These are phyloP conservation scores for Scaptomyza caliginosa DNA, from an alignment of 2,888 invertebrate genomes.

Conservation along the genomic window DNA sequence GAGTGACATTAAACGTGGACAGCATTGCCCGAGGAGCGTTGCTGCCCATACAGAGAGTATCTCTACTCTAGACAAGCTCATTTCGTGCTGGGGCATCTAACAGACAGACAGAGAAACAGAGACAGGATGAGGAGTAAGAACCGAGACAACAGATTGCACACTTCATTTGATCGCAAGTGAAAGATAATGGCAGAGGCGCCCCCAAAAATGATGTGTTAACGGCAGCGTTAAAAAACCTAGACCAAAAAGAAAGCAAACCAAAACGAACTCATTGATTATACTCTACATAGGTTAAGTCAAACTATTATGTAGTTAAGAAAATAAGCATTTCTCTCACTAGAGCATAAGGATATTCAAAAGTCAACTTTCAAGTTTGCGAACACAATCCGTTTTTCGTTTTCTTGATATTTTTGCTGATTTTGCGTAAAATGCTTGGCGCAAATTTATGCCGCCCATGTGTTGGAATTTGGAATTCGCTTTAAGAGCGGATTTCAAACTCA, in stretches of 20 bases:
- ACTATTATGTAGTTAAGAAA: no score
- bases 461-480: constrained; percentile 72
- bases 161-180: constrained; percentile 80
- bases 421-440: constrained; percentile 62
- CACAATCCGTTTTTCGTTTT: constrained; percentile 6
- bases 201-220: constrained; percentile 75
- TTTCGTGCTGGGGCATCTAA: constrained; percentile 52
- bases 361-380: background rate
- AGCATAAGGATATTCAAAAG: constrained; percentile 32
- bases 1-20: constrained; percentile 80
- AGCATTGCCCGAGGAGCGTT: constrained; percentile 30
- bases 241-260: constrained; percentile 3
- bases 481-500: constrained; percentile 44
- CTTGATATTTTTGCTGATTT: constrained; percentile 69
- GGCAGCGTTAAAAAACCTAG: constrained; percentile 70
- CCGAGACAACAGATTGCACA: constrained; percentile 66
- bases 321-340: no score
- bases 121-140: constrained; percentile 5
- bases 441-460: constrained; percentile 75
- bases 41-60: constrained; percentile 10
- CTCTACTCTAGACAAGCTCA: constrained; percentile 40
- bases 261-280: constrained; percentile 21
- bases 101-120: constrained; percentile 7
- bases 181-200: constrained; percentile 67
- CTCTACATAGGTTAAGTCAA: constrained; percentile 1